Evolutionary conservation across 2,113 vertebrate species (phyloP).

Genomic region (Mesoclemmys tuberculata): DNA sequence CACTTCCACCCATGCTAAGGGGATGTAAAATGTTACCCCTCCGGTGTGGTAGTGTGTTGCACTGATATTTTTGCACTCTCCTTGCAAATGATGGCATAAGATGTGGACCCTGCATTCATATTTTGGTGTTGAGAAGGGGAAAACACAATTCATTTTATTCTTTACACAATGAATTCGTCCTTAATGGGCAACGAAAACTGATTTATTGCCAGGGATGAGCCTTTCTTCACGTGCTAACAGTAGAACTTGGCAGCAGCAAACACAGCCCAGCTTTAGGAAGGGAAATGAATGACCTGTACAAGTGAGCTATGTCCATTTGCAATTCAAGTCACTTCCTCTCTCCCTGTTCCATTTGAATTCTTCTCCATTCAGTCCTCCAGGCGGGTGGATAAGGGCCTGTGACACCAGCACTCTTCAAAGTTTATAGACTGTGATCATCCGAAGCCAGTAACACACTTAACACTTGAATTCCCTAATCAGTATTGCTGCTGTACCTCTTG

Average conservation of each 20-base stretch:
- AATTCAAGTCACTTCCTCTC: background rate
- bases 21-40: background rate
- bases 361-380: fast-evolving
- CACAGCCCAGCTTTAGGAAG: background rate
- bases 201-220: background rate
- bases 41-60: fast-evolving
- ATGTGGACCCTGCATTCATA: background rate
- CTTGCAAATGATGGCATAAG: background rate
- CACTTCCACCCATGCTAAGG: background rate
- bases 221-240: background rate
- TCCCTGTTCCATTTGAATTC: background rate
- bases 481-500: background rate
- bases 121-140: background rate
- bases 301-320: fast-evolving
- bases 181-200: background rate
- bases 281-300: background rate
- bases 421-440: background rate
- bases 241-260: background rate
- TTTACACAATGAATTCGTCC: background rate
- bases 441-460: too few relatives aligned
- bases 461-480: background rate
- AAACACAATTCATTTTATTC: background rate
- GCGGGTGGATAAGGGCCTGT: fast-evolving
- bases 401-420: fast-evolving
- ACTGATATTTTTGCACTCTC: fast-evolving